A percentile compares a stretch with the other conserved stretches of the same genome.
Conservation (phyloP, 2,888 invertebrate genomes). For the Hirtodrosophila trivittata region DNA sequence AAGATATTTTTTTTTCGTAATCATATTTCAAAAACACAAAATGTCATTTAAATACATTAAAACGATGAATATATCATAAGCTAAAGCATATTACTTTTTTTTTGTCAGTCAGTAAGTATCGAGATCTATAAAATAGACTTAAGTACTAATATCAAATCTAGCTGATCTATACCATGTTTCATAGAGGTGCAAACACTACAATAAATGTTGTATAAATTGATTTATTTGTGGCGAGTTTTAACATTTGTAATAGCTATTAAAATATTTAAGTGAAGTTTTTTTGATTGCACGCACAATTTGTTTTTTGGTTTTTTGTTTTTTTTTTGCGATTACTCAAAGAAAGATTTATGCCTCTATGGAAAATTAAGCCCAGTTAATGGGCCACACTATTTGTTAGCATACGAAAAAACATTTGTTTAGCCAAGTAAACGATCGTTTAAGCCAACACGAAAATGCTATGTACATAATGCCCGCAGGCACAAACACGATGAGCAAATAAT, state of each 20-base stretch:
- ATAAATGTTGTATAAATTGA: constrained; percentile 5
- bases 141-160: constrained; percentile 16
- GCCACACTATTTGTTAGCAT: constrained; percentile 27
- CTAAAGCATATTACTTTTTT: not conserved
- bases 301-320: not conserved
- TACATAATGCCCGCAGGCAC: constrained; percentile 51
- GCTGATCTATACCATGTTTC: constrained; percentile 20
- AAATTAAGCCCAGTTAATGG: constrained; percentile 44
- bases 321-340: not conserved
- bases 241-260: constrained; percentile 18
- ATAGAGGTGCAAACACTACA: constrained; percentile 17
- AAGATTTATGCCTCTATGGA: constrained; percentile 42
- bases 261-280: constrained; percentile 10
- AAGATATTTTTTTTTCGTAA: constrained; percentile 1
- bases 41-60: not conserved
- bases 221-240: too few relatives aligned
- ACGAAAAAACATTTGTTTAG: constrained; percentile 60
- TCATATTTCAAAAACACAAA: not conserved
- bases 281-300: constrained; percentile 1
- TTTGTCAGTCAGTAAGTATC: not conserved
- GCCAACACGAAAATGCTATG: constrained; percentile 57
- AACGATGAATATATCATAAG: too few relatives aligned
- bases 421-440: constrained; percentile 71
- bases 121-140: constrained; percentile 7
- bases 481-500: constrained; percentile 58